Conservation (phyloP, 2,113 vertebrate genomes). For the Acanthisitta chloris region DNA sequence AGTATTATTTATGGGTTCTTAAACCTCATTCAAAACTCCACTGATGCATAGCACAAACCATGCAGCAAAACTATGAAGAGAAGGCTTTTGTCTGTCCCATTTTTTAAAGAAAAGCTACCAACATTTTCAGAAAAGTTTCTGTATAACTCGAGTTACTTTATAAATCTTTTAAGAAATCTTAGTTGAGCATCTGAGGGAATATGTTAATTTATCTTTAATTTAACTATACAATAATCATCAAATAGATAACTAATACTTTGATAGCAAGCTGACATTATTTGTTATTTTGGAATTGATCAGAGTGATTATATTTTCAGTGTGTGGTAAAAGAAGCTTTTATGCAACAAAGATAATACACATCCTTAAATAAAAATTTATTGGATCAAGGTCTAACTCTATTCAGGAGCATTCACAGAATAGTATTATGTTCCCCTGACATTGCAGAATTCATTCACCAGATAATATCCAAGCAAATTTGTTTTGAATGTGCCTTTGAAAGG, state of each 20-base stretch:
- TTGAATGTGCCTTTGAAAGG: neutral
- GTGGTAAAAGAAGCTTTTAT: neutral
- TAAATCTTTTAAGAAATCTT: neutral
- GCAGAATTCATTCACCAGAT: neutral
- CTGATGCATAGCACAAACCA: neutral
- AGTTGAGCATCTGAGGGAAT: neutral
- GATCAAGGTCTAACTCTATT: neutral
- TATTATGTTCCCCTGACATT: neutral
- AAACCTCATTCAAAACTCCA: neutral
- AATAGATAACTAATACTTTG: neutral
- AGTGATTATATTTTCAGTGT: neutral
- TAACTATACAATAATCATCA: neutral
- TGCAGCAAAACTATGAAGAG: neutral
- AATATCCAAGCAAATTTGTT: neutral
- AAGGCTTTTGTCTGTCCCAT: neutral
- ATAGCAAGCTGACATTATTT: neutral
- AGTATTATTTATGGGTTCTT: neutral
- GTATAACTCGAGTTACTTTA: neutral
- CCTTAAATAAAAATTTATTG: neutral
- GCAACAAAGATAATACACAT: neutral
- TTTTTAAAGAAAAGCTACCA: neutral
- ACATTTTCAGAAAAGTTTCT: neutral
- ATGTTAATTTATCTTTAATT: neutral
- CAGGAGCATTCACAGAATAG: neutral
- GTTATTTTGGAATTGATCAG: neutral